phyloP scores from a whole-genome alignment of 2,113 vertebrate genomes.

The Phalacrocorax brasilianus region DNA sequence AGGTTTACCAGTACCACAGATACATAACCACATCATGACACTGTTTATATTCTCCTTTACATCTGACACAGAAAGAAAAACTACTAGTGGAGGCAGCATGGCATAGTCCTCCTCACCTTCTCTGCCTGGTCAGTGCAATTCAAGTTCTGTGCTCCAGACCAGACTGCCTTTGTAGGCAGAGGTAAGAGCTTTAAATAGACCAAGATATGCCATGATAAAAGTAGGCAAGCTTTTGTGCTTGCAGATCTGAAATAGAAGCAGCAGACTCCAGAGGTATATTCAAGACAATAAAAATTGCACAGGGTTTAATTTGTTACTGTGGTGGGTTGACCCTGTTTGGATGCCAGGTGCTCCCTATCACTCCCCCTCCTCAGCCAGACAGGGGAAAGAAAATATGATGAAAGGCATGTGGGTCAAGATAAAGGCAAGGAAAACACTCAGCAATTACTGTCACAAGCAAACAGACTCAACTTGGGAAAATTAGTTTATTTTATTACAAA shows the following conservation, averaged over 20 bases:
- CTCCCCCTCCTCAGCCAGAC: too few species aligned
- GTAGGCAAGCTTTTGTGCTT: not conserved
- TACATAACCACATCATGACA: not conserved
- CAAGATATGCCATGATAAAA: not conserved
- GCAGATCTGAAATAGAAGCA: not conserved
- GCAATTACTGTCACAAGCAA: too few species aligned
- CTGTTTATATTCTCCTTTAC: not conserved
- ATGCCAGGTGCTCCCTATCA: too few species aligned
- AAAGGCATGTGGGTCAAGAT: too few species aligned
- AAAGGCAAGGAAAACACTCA: too few species aligned
- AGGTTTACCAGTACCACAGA: not conserved
- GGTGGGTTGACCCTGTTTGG: too few species aligned
- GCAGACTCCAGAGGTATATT: not conserved
- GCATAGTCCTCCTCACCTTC: not conserved
- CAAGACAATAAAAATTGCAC: not conserved
- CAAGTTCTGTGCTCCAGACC: not conserved
- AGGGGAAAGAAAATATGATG: too few species aligned
- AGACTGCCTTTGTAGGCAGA: not conserved
- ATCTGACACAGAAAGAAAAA: not conserved
- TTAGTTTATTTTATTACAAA: too few species aligned
- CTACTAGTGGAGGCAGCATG: not conserved
- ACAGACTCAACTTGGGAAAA: too few species aligned
- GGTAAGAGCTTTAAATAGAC: not conserved
- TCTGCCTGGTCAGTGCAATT: not conserved
- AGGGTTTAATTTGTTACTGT: not conserved